These are phyloP conservation scores for Brotula barbata DNA, from an alignment of 2,797 vertebrate species.

Conservation along the genomic window DNA sequence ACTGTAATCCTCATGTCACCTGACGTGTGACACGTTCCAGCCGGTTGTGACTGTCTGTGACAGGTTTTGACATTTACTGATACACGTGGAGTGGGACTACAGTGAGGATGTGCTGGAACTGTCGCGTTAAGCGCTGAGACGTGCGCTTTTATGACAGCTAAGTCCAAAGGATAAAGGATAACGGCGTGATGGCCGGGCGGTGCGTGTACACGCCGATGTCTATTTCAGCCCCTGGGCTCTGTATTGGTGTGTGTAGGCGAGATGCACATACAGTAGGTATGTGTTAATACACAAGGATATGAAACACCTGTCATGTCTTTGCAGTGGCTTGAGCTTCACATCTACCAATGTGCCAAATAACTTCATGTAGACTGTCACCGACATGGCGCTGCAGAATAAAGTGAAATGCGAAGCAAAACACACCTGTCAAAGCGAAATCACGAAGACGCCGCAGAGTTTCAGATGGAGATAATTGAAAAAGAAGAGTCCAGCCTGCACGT, in stretches of 20 bases:
- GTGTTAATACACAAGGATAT: conserved; percentile 23
- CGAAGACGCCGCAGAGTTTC: conserved; percentile 20
- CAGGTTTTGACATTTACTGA: conserved; percentile 55
- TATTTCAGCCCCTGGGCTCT: conserved; percentile 33
- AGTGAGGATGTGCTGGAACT: conserved; percentile 35
- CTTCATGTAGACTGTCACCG: conserved; percentile 43
- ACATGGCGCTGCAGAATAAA: conserved; percentile 27
- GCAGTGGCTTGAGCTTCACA: conserved; percentile 18
- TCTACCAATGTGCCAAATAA: conserved; percentile 33
- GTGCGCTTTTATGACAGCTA: conserved; percentile 53
- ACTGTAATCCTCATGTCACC: conserved; percentile 28
- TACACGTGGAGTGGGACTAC: conserved; percentile 36
- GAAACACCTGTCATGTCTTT: conserved; percentile 65
- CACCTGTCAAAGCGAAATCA: conserved; percentile 25
- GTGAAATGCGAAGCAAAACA: conserved; percentile 33
- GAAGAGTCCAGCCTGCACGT: neutral
- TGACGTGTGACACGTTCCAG: conserved; percentile 44
- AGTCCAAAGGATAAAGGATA: conserved; percentile 45
- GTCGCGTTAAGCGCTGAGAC: conserved; percentile 60
- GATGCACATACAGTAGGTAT: neutral
- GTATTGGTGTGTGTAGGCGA: conserved; percentile 20
- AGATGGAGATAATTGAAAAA: conserved; percentile 28
- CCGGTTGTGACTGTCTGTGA: conserved; percentile 53
- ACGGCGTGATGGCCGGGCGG: conserved; percentile 50
- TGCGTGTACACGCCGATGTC: conserved; percentile 47